Percentiles rank a stretch among this genome's conserved stretches.
These are phyloP conservation scores for Cataglyphis altisquamis DNA, from an alignment of 2,888 invertebrate species.

Conservation along the genomic window DNA sequence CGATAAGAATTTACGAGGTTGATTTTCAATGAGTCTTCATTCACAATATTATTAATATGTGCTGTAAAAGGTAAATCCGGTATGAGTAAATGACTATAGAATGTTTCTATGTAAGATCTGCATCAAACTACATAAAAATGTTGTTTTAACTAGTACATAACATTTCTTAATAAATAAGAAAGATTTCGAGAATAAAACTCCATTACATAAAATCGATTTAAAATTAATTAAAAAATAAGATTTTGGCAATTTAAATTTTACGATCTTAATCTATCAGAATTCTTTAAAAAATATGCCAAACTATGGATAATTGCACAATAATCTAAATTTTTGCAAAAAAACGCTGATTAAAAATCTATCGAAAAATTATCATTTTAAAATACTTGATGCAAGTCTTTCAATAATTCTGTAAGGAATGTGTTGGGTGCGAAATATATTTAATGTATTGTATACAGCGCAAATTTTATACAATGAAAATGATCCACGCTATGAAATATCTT, in stretches of 20 bases:
- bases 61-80: not conserved
- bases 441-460: not conserved
- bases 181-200: not conserved
- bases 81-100: conserved; percentile 6
- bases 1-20: conserved; percentile 64
- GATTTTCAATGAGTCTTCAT: not conserved
- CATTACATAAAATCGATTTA: conserved; percentile 11
- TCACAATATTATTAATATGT: not conserved
- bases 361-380: conserved; percentile 1
- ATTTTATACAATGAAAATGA: conserved; percentile 3
- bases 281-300: not conserved
- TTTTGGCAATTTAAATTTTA: not conserved
- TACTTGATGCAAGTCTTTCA: conserved; percentile 23
- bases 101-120: not conserved
- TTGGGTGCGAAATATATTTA: conserved; percentile 40
- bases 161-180: not conserved
- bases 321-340: not conserved
- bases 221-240: not conserved
- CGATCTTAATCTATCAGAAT: not conserved
- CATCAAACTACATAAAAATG: conserved; percentile 7
- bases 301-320: not conserved
- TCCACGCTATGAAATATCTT: not conserved
- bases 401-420: not conserved
- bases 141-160: not conserved
- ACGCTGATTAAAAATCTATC: not conserved